Evolutionary conservation across 2,888 invertebrate species (phyloP).

Genomic region (Cerastis leucographa): DNA sequence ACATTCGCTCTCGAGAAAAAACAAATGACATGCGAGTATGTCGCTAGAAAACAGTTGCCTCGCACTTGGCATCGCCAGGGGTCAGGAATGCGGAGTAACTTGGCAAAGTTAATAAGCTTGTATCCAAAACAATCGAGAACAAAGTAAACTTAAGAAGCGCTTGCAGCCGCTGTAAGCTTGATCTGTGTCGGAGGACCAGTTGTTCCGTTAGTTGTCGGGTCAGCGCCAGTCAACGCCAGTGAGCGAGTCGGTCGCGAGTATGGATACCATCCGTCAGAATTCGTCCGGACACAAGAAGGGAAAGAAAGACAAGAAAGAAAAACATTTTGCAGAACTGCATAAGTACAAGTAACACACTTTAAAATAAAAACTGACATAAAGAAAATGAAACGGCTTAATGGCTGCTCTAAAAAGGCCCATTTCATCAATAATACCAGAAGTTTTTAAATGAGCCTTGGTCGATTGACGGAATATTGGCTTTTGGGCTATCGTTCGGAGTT

Average conservation of each 20-base stretch:
- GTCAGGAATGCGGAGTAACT: not conserved
- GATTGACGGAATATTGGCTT: not conserved
- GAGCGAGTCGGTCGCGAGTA: constrained; percentile 16
- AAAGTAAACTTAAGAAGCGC: constrained; percentile 31
- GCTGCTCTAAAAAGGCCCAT: not conserved
- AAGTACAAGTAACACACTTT: not conserved
- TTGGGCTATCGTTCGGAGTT: not conserved
- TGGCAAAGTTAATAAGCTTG: not conserved
- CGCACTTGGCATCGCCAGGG: not conserved
- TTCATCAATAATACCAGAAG: not conserved
- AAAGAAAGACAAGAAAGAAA: not conserved
- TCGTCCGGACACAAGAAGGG: not conserved
- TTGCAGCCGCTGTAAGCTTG: constrained; percentile 44
- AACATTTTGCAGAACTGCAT: not conserved
- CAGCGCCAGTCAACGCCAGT: constrained; percentile 18
- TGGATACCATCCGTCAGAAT: not conserved
- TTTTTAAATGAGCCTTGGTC: not conserved
- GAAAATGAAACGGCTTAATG: too few species aligned
- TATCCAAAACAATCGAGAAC: not conserved
- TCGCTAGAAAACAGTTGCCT: not conserved
- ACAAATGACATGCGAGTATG: not conserved
- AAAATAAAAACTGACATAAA: not conserved
- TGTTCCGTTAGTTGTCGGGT: constrained; percentile 61
- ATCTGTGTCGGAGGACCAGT: constrained; percentile 49
- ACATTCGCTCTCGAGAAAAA: not conserved